phyloP scores from a whole-genome alignment of 1,140 invertebrate species.

The Microplitis mediator region DNA sequence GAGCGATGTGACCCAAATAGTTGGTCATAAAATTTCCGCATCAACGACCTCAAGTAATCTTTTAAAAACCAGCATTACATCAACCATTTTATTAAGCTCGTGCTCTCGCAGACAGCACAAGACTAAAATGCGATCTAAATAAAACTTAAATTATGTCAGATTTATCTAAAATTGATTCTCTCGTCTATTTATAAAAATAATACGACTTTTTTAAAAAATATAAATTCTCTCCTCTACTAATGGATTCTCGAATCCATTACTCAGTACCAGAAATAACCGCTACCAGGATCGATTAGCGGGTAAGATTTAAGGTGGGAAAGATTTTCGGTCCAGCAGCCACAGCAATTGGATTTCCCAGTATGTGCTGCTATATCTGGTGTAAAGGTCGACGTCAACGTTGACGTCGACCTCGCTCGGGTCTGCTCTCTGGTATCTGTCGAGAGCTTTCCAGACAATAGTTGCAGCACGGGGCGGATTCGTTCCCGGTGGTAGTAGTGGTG shows the following conservation, averaged over 20 bases:
- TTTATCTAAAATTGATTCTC: not conserved
- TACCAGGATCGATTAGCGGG: not conserved
- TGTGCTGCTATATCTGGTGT: not conserved
- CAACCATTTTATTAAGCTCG: not conserved
- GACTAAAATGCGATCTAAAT: not conserved
- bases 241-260: too few relatives aligned
- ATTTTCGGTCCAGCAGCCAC: not conserved
- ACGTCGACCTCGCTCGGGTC: too few relatives aligned
- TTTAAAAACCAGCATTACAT: not conserved
- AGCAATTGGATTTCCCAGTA: not conserved
- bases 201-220: too few relatives aligned
- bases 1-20: not conserved
- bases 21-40: not conserved
- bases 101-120: not conserved
- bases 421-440: too few relatives aligned
- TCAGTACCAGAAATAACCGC: not conserved
- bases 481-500: too few relatives aligned
- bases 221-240: too few relatives aligned
- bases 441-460: too few relatives aligned
- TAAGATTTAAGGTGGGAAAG: not conserved
- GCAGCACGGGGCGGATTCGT: too few relatives aligned
- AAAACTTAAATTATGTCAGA: not conserved
- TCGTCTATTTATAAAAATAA: too few relatives aligned
- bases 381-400: not conserved
- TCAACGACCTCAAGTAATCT: not conserved